Base-by-base conservation (phyloP, 2,888 invertebrate genomes). In the Eupithecia pulchellata region DNA sequence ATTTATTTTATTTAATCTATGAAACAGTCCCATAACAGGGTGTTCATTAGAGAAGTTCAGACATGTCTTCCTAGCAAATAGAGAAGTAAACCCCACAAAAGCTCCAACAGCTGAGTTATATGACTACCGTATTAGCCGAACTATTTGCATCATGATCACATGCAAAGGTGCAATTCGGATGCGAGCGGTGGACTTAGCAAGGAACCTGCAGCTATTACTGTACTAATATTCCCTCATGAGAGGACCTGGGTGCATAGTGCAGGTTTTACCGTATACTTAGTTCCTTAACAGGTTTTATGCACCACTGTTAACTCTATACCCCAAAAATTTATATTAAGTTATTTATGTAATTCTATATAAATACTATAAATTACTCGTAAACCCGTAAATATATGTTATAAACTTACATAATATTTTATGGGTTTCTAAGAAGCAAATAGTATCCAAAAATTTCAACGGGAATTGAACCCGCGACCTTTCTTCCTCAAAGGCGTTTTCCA, bases 181-280 rank as follows among this genome's bases (percentile, higher is more conserved):
- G 74, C 76, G 62, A 74, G 72, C 68, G 64, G 71, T 74, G 69
- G 70, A 63, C 68, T 74, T 66, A 76, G 69, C 66, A 74, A 75
- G 72, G 71, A 73, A 75, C 78, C 77, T 80, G 73, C 75, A 79
- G 70, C 69, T 69, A 72, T 75, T 71, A 73, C 69, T 55, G 73
- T 73, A 80, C 77, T 79, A 81, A 84, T 82, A 80, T 80, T 79
- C 80, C 69, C 80, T 82, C 75, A 79, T 77, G 76, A 73, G 68
- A 73, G 76, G 74, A 69, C 68, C 64, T 68, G 20, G 52, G 57
- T 68, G 25, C 42, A 64, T 58, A 72, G 67, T 34, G 39, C 6
- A 64, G 25, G 4, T 3, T 14, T 6, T 29, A 29, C 57, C 29
- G 29, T 57, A 29, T 29, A 57, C 27, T 17, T 0, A 29, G 29